Evolutionary conservation across 1,140 invertebrate genomes (phyloP).

Genomic region (Chrysoperla carnea): DNA sequence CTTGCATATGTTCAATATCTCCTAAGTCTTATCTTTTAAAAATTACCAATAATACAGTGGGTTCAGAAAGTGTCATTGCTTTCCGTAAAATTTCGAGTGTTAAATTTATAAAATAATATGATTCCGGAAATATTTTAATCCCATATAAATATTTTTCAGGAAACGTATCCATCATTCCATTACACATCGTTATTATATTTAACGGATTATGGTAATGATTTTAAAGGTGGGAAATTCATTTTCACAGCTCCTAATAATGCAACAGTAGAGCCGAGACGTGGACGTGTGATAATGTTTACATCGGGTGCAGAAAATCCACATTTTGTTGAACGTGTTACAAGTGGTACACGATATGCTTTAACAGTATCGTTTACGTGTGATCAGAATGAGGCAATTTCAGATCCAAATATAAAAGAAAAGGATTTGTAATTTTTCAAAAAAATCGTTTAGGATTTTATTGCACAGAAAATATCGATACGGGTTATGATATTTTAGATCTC

Average conservation of each 20-base stretch:
- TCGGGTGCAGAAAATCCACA: conserved; percentile 74
- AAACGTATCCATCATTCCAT: conserved; percentile 68
- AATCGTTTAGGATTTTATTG: too few species aligned
- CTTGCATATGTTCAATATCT: too few species aligned
- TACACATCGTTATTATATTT: conserved; percentile 73
- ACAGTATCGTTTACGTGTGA: conserved; percentile 80
- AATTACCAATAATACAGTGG: too few species aligned
- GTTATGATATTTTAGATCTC: too few species aligned
- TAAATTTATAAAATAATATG: too few species aligned
- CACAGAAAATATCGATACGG: too few species aligned
- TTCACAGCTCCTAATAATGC: conserved; percentile 54
- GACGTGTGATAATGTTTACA: conserved; percentile 67
- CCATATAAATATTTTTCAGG: conserved; percentile 43
- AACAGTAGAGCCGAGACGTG: conserved; percentile 59
- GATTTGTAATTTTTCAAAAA: too few species aligned
- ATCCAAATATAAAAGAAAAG: conserved; percentile 21
- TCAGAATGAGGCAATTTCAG: conserved; percentile 34
- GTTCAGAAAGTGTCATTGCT: too few species aligned
- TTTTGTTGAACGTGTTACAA: conserved; percentile 59
- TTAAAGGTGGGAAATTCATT: conserved; percentile 64
- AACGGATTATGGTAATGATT: conserved; percentile 53
- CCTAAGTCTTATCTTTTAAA: too few species aligned
- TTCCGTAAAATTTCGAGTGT: too few species aligned
- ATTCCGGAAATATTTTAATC: too few species aligned
- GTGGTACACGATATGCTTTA: conserved; percentile 57